Base-by-base conservation (phyloP, 2,113 vertebrate genomes). In the Pseudonaja textilis region DNA sequence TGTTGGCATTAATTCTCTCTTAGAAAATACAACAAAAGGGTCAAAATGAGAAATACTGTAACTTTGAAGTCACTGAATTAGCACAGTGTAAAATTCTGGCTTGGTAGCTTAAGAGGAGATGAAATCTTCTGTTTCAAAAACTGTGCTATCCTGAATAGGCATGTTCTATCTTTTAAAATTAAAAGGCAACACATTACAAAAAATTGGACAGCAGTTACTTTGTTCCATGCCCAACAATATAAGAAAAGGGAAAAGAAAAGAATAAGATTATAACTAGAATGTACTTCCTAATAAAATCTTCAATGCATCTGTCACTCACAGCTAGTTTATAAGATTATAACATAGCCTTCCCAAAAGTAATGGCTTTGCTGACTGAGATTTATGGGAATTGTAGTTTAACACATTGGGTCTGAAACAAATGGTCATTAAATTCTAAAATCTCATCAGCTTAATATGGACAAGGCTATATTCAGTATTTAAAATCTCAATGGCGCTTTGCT, bases 151-250 rank as follows among this genome's bases (percentile, higher is more conserved):
- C 23, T 52, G 45, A 92, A 61, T 50, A 26, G 42, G 16, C 56
- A 91, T 87, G 90, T 87, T 87, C 42, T 91, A 42, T 26, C n/a
- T 20, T 87, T n/a, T 61, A 7, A 39, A 64, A 87, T 92, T 88
- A 87, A 52, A 64, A 52, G 45, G 42, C 34, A 54, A 88, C 22
- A 52, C 6, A 34, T 64, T 12, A 16, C n/a, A 69, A 64, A 69
- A 69, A 16, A 69, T 56, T 57, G 25, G 29, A 23, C 29, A 61
- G 89, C 29, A 87, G 34, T 47, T 64, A 85, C n/a, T 42, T 85
- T 56, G 52, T 55, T 91, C 5, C 69, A 56, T 56, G 29, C 89
- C 5, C 23, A 81, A 14, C 25, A 81, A 81, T 3, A 81, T 81
- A 42, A 81, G 69, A 81, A 81, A 81, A 20, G 18, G 74, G 34